A percentile compares a stretch with the other conserved stretches of the same genome.
Evolutionary conservation across 2,797 vertebrate genomes (phyloP).

Genomic region (Epinephelus malabaricus): DNA sequence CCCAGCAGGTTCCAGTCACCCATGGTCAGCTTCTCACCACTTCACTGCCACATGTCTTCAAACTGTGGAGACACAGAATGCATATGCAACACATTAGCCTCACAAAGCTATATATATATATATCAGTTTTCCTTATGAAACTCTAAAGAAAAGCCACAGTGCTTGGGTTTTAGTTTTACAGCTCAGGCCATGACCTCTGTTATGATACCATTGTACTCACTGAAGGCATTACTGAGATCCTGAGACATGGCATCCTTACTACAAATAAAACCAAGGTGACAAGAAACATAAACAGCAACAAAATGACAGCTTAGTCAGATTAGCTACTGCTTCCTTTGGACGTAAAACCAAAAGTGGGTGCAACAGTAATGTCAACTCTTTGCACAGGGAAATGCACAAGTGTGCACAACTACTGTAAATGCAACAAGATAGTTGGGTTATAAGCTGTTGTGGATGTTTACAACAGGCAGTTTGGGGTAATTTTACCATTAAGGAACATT

Average conservation of each 20-base stretch:
- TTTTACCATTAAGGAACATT: not conserved
- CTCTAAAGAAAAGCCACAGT: not conserved
- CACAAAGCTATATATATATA: not conserved
- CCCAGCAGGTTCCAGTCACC: slow-evolving; percentile 97
- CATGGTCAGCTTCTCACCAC: slow-evolving; percentile 86
- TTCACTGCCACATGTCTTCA: slow-evolving; percentile 86
- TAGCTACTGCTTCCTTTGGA: not conserved
- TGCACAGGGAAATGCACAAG: not conserved
- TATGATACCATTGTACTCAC: not conserved
- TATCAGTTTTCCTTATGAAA: not conserved
- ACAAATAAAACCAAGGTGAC: not conserved
- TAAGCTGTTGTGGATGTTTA: not conserved
- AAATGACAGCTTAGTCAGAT: not conserved
- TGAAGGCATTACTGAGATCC: not conserved
- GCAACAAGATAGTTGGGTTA: not conserved
- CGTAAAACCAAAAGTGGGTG: not conserved
- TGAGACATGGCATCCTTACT: not conserved
- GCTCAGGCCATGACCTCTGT: not conserved
- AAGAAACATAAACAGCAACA: not conserved
- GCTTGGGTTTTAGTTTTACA: not conserved
- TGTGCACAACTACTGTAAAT: not conserved
- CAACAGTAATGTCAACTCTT: not conserved
- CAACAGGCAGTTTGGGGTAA: not conserved
- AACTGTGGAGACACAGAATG: slow-evolving; percentile 66
- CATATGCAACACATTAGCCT: slow-evolving; percentile 1